Evolutionary conservation across 1,140 invertebrate genomes (phyloP).

Genomic region (fruit fly (Drosophila melanogaster)): Release_6_plus_ISO1_MT NT_037436.4:9814501-9815000

Average conservation of each 20-base stretch:
- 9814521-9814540: no score
- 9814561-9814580: constrained; percentile 33
- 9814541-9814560: constrained; percentile 3
- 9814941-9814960: constrained; percentile 33
- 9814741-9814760: constrained; percentile 48
- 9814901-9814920: constrained; percentile 48
- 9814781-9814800: constrained; percentile 61
- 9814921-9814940: constrained; percentile 61
- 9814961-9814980: constrained; percentile 59
- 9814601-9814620: constrained; percentile 41
- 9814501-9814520: constrained; percentile 21
- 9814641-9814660: constrained; percentile 72
- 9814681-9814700: no score
- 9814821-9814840: constrained; percentile 62
- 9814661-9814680: constrained; percentile 69
- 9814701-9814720: neutral
- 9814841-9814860: constrained; percentile 60
- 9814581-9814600: constrained; percentile 57
- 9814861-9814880: constrained; percentile 35
- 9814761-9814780: constrained; percentile 61
- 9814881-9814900: constrained; percentile 38
- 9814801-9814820: constrained; percentile 52
- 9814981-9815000: constrained; percentile 49
- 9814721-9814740: constrained; percentile 73
- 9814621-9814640: constrained; percentile 20